Base-by-base conservation (phyloP, 2,113 vertebrate species). In the Hemiscyllium ocellatum region DNA sequence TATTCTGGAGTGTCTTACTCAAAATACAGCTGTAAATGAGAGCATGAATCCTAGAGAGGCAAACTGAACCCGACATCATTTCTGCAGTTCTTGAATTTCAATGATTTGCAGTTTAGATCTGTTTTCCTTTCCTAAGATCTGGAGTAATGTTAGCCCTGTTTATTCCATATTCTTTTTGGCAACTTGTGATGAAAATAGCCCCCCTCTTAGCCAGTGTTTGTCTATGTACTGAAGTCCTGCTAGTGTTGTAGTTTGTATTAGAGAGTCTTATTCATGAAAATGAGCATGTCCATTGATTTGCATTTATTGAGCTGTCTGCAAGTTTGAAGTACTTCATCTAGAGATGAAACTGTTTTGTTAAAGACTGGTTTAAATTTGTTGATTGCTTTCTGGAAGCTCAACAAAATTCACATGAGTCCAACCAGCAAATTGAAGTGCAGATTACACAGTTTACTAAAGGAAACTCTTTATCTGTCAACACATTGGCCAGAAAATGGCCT, bases 51-150 rank as follows among this genome's bases (percentile, higher is more conserved):
- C 76, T 37, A 33, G 6, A n/a, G 76, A n/a, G 10, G 0, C 13
- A 15, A n/a, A n/a, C 13, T 78, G 8, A n/a, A 6, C 33, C n/a
- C 24, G 2, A 2, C 8, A 12, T 2, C 76, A n/a, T 29, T 76
- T 29, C 26, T 76, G 29, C n/a, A 5, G 29, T 24, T 24, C 69
- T 72, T 72, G 69, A 72, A 26, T 72, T 24, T 72, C n/a, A n/a
- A 99, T 99, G 97, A 98, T 98, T 97, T 22, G 29, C 61, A 37
- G n/a, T 29, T 72, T 91, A 15, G 33, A 3, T n/a, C 5, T 33
- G 29, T 33, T 78, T 7, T 2, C n/a, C 33, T 10, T 78, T 10
- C 4, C 33, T 78, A 2, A 1, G 33, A 78, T 33, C 76, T 80
- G 13, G 76, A 37, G 13, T n/a, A 37, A 8, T 3, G 17, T n/a